Base-by-base conservation (phyloP, 2,113 vertebrate genomes). In the Ictalurus furcatus region DNA sequence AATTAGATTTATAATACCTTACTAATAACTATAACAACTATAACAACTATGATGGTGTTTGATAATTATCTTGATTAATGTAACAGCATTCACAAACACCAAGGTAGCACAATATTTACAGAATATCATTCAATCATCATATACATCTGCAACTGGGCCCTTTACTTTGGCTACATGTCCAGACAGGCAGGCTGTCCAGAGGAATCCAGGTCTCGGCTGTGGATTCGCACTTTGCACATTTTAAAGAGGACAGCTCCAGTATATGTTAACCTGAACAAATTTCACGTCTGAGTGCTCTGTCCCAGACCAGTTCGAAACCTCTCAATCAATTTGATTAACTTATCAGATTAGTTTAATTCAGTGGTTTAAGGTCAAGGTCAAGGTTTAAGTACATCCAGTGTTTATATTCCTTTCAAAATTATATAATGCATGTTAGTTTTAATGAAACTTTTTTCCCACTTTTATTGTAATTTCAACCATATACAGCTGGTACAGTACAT, bases 141-240 rank as follows among this genome's bases (percentile, higher is more conserved):
- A 28, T 79, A 52, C 44, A 52, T 79, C 44, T 52, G 23, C 13
- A 79, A 25, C 23, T 52, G 25, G 23, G 12, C 25, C 12, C n/a
- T 48, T n/a, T 79, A 28, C 25, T 52, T 79, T 79, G 76, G 44
- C 44, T n/a, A 79, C 6, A 52, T 79, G 48, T 79, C 76, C 44
- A 79, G 76, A 79, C 44, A 79, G 76, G 21, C 73, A 76, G 37
- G 73, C 73, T 79, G 13, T 79, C 76, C 76, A 79, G 76, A 79
- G 44, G 76, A 79, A 79, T 79, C 76, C 44, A 52, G 76, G 76
- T 79, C 76, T 79, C 52, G 76, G 76, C 76, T 0, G 44, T n/a
- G 44, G 25, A 9, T 9, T 44, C 4, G 25, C 8, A 28, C 2
- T 52, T 23, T 23, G 48, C 74, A 78, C 12, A 78, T 78, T 48